phyloP scores from a whole-genome alignment of 1,140 invertebrate species.

The Drosophila navojoa region DNA sequence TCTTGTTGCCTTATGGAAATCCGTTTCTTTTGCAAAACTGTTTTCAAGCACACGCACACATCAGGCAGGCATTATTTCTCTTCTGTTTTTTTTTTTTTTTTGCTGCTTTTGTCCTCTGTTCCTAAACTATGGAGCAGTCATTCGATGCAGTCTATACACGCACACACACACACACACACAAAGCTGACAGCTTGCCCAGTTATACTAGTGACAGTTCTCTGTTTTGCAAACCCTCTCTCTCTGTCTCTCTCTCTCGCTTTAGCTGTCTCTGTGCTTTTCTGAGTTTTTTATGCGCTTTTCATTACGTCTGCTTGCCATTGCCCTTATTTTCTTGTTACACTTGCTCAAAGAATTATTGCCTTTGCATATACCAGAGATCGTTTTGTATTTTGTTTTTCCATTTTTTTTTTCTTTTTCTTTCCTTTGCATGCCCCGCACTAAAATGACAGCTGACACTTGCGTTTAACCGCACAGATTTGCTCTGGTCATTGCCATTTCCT shows the following conservation, averaged over 20 bases:
- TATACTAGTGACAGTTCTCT: slow-evolving; percentile 25
- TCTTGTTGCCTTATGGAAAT: slow-evolving; percentile 65
- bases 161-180: slow-evolving; percentile 2
- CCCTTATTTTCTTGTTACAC: slow-evolving; percentile 79
- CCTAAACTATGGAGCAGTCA: neutral
- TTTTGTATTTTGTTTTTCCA: slow-evolving; percentile 11
- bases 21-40: slow-evolving; percentile 43
- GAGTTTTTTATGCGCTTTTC: slow-evolving; percentile 51
- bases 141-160: slow-evolving; percentile 8
- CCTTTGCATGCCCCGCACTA: slow-evolving; percentile 49
- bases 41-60: slow-evolving; percentile 37
- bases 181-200: slow-evolving; percentile 38
- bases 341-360: slow-evolving; percentile 77
- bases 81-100: neutral
- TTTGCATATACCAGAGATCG: slow-evolving; percentile 59
- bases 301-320: slow-evolving; percentile 58
- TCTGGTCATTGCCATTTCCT: slow-evolving; percentile 31
- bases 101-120: neutral
- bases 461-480: slow-evolving; percentile 81
- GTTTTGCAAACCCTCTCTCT: neutral
- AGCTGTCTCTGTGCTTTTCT: slow-evolving; percentile 32
- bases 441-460: slow-evolving; percentile 82
- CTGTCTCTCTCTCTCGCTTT: neutral
- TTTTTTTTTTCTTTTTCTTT: neutral
- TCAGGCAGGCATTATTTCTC: neutral